Evolutionary conservation across 2,888 invertebrate genomes (phyloP).

Genomic region (Nezara viridula): DNA sequence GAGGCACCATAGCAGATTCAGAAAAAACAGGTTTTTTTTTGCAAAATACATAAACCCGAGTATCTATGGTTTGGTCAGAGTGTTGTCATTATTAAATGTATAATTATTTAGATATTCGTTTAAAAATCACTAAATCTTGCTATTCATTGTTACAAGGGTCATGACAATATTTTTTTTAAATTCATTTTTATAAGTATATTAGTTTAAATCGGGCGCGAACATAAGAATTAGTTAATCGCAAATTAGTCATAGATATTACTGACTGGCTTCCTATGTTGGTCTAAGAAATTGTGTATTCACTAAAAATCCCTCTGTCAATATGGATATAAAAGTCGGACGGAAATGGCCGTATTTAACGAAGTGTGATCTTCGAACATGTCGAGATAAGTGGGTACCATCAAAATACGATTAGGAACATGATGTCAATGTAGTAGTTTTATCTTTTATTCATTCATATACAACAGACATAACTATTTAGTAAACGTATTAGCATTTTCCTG

Average conservation of each 20-base stretch:
- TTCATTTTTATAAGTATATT: neutral
- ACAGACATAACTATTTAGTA: neutral
- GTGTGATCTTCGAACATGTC: neutral
- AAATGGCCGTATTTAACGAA: neutral
- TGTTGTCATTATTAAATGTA: too few relatives aligned
- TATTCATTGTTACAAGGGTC: too few relatives aligned
- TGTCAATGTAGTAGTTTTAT: neutral
- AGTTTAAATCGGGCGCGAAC: neutral
- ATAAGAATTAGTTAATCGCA: neutral
- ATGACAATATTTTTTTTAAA: too few relatives aligned
- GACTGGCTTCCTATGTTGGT: too few relatives aligned
- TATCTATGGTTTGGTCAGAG: too few relatives aligned
- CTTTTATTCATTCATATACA: conserved; percentile 10
- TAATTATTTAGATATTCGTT: too few relatives aligned
- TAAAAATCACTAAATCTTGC: too few relatives aligned
- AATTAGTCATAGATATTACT: neutral
- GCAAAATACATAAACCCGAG: too few relatives aligned
- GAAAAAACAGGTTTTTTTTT: too few relatives aligned
- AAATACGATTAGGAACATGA: neutral
- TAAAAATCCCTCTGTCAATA: neutral
- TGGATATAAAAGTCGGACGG: neutral
- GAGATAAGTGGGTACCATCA: neutral
- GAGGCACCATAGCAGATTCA: too few relatives aligned
- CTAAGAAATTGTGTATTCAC: neutral
- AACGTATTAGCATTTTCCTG: neutral